Evolutionary conservation across 2,113 vertebrate genomes (phyloP), one percentile per base, ranked within the genome.

Genomic region (Gymnocephalus cernua): DNA sequence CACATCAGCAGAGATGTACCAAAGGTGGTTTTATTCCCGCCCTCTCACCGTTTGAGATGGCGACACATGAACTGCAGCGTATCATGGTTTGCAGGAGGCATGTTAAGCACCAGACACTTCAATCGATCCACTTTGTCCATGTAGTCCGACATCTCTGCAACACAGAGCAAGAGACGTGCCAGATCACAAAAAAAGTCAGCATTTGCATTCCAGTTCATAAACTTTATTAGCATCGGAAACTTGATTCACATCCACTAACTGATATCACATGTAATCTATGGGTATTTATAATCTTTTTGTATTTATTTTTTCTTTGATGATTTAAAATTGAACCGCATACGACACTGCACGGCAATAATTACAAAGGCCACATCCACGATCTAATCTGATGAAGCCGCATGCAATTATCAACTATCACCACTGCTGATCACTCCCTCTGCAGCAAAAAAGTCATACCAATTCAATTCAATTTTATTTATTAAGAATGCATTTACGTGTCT

Each of bases 11-110:
- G 51, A 68, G 53, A 63, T 41, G 58, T 29, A 0, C 29, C 16
- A 27, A 0, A 1, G 3, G 5, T 27, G 13, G 38, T 68, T 82
- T 61, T 8, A 19, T 7, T 14, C 2, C 32, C n/a, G 1, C 16
- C 38, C 78, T 85, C 91, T 88, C 88, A 98, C 97, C 96, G 96
- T 94, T 89, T 95, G 53, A 99, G 95, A 82, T 98, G 97, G 14
- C 83, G 92, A 82, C 96, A 93, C 77, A 98, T 95, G 90, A 96
- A 96, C 79, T 74, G 89, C 85, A 97, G 94, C 2, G 97, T 97
- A 91, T 97, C 92, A 0, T 89, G 95, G 93, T 97, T 97, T 5
- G 95, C 76, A 9, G 93, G 93, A 12, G 97, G 96, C 91, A 98
- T 93, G 61, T 82, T 95, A 32, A 90, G 87, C 73, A 97, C 92